phyloP scores from a whole-genome alignment of 92 coral and sea anemone genomes.

The Porites divaricata region DNA sequence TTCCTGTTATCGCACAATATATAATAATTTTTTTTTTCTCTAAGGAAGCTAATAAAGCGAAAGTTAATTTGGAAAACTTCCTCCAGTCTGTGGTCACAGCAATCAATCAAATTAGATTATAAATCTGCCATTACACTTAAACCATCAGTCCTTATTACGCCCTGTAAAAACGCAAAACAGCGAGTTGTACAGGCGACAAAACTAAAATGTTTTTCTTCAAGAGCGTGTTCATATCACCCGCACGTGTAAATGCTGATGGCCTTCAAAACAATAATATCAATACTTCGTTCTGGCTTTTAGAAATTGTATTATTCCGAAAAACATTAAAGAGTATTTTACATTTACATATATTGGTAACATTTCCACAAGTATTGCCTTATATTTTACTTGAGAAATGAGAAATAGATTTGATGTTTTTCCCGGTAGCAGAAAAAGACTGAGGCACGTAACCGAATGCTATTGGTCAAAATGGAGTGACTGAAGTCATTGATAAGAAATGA shows the following conservation, averaged over 20 bases:
- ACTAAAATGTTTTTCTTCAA: too few species aligned
- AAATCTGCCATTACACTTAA: too few species aligned
- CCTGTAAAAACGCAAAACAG: too few species aligned
- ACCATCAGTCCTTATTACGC: too few species aligned
- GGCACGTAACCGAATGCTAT: slow-evolving; percentile 41
- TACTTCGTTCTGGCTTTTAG: too few species aligned
- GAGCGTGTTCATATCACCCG: slow-evolving; percentile 6
- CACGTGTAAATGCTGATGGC: slow-evolving; percentile 27
- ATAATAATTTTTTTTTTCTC: too few species aligned
- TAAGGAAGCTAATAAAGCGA: too few species aligned
- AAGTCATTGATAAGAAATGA: slow-evolving; percentile 9
- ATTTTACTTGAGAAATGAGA: neutral
- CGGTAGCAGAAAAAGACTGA: slow-evolving; percentile 4
- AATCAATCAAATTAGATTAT: too few species aligned
- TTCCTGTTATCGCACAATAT: too few species aligned
- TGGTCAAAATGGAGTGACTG: slow-evolving; percentile 13
- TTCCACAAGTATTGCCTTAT: neutral
- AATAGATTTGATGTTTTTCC: neutral
- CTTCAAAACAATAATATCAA: neutral
- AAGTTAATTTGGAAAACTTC: too few species aligned
- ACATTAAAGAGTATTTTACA: neutral
- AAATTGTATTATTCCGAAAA: neutral
- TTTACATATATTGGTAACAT: neutral
- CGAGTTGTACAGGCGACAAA: too few species aligned
- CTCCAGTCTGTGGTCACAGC: too few species aligned